Evolutionary conservation across 2,888 invertebrate species (phyloP).

Genomic region (Orthosia gracilis): DNA sequence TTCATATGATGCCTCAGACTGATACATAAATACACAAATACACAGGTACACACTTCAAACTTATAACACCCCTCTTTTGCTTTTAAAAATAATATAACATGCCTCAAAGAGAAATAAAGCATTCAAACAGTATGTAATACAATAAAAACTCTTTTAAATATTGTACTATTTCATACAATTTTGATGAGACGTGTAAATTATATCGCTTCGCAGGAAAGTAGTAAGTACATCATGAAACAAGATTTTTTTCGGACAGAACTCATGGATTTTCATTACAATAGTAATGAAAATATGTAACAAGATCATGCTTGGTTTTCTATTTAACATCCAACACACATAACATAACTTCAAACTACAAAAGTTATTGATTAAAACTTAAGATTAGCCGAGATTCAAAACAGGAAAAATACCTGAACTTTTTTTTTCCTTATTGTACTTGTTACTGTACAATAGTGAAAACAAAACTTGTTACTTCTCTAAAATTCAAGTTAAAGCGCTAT

Average conservation of each 20-base stretch:
- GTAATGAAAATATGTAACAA: neutral
- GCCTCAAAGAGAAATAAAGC: no score
- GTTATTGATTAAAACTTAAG: neutral
- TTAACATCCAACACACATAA: neutral
- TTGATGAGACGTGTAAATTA: conserved; percentile 7
- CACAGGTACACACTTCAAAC: no score
- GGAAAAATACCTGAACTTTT: neutral
- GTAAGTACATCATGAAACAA: conserved; percentile 28
- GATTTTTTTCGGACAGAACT: conserved; percentile 12
- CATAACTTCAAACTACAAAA: neutral
- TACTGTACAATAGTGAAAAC: no score
- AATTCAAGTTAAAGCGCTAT: neutral
- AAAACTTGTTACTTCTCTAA: no score
- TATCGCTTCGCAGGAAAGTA: conserved; percentile 8
- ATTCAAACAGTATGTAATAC: no score
- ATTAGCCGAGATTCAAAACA: neutral
- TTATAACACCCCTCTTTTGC: no score
- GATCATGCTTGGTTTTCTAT: neutral
- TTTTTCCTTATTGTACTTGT: neutral
- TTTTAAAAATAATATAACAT: no score
- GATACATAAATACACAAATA: no score
- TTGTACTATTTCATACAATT: conserved; percentile 4
- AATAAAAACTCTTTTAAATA: conserved; percentile 20
- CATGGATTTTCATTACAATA: neutral
- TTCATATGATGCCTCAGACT: no score